These are phyloP conservation scores for Oligia strigilis DNA, from an alignment of 2,888 invertebrate species.

Conservation along the genomic window DNA sequence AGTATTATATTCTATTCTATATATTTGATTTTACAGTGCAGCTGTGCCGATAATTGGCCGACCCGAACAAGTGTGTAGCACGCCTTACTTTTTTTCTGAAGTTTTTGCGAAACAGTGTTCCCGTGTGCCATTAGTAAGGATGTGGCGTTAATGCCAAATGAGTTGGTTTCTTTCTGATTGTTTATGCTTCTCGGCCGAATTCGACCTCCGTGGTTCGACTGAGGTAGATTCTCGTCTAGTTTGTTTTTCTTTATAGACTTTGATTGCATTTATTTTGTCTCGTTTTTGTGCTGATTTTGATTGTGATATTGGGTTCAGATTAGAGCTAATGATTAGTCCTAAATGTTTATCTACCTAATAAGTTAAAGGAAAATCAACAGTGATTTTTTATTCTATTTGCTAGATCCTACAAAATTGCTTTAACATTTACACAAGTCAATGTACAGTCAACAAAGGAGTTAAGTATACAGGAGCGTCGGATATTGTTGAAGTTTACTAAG, in stretches of 20 bases:
- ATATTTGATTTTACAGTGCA: neutral
- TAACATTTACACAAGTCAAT: neutral
- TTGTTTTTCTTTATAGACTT: slow-evolving; percentile 54
- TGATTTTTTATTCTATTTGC: slow-evolving; percentile 16
- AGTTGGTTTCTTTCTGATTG: slow-evolving; percentile 76
- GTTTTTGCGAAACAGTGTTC: slow-evolving; percentile 82
- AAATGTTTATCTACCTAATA: slow-evolving; percentile 28
- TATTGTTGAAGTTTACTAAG: no score
- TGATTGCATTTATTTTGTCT: slow-evolving; percentile 56
- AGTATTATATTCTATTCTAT: neutral
- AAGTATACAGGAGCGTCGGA: no score
- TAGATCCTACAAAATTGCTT: neutral
- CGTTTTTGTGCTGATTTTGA: slow-evolving; percentile 58
- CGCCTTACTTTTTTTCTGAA: slow-evolving; percentile 74
- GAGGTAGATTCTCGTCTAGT: slow-evolving; percentile 50
- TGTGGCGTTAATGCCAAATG: slow-evolving; percentile 76
- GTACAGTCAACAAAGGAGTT: no score
- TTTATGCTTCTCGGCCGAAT: slow-evolving; percentile 72
- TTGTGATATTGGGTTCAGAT: slow-evolving; percentile 42
- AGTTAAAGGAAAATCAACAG: slow-evolving; percentile 12
- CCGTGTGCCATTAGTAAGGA: slow-evolving; percentile 76
- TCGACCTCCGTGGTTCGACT: slow-evolving; percentile 66
- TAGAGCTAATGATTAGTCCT: slow-evolving; percentile 31
- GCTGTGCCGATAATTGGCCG: neutral
- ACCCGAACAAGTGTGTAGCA: neutral